phyloP scores from a whole-genome alignment of 2,797 vertebrate genomes.

The Xiphophorus birchmanni region DNA sequence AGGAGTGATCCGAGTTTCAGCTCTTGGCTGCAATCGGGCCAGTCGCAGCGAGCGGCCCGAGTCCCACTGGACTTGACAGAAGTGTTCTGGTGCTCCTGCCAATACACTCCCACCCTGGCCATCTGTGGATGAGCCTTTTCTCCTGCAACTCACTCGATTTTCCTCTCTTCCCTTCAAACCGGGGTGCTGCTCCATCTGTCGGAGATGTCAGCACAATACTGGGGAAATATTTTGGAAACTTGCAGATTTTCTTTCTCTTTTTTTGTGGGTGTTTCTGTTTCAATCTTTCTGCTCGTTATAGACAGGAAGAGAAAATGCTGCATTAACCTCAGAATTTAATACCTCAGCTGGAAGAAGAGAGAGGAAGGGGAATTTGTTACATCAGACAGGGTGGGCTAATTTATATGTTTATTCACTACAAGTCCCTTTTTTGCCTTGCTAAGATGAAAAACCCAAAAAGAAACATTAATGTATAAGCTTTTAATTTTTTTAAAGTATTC shows the following conservation, averaged over 20 bases:
- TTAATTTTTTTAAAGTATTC: conserved; percentile 20
- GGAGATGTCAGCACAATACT: conserved; percentile 58
- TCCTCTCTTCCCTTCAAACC: conserved; percentile 57
- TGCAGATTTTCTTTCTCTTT: neutral
- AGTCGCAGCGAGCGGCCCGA: conserved; percentile 73
- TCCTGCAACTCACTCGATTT: conserved; percentile 59
- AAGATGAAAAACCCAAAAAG: conserved; percentile 46
- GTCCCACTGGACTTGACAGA: conserved; percentile 81
- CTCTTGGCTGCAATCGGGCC: conserved; percentile 74
- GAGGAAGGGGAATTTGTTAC: conserved; percentile 25
- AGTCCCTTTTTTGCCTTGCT: conserved; percentile 45
- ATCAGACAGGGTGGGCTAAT: conserved; percentile 26
- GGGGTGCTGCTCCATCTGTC: conserved; percentile 69
- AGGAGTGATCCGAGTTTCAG: conserved; percentile 71
- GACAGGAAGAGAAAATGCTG: conserved; percentile 23
- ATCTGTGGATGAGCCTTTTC: conserved; percentile 82
- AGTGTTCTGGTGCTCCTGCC: conserved; percentile 80
- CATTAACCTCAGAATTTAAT: conserved; percentile 36
- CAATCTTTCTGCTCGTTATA: conserved; percentile 24
- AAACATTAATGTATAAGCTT: conserved; percentile 33
- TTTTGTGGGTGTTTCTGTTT: conserved; percentile 24
- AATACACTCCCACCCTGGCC: conserved; percentile 82
- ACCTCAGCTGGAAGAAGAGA: conserved; percentile 23
- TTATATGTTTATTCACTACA: conserved; percentile 34
- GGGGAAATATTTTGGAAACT: conserved; percentile 48